Conservation (phyloP, 2,888 invertebrate species). For the Hymenopus coronatus region DNA sequence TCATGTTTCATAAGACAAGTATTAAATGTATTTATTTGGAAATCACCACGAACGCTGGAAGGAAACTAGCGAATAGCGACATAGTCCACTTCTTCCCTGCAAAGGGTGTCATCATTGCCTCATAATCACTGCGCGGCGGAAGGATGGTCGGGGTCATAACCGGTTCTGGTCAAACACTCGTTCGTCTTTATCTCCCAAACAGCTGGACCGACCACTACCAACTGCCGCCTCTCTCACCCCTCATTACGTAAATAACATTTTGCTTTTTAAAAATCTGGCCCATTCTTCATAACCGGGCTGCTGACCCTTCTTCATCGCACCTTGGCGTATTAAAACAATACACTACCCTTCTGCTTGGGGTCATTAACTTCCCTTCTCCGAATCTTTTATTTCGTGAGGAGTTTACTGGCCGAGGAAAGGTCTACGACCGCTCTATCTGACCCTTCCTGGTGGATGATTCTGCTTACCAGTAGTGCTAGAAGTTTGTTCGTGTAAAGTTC, state of each 20-base stretch:
- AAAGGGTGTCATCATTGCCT: not conserved
- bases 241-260: not conserved
- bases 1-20: too few species aligned
- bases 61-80: not conserved
- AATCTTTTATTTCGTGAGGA: not conserved
- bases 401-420: constrained; percentile 2
- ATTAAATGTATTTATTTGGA: too few species aligned
- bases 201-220: constrained; percentile 9
- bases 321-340: constrained; percentile 13
- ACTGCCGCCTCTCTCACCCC: not conserved
- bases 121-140: not conserved
- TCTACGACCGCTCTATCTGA: not conserved
- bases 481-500: not conserved
- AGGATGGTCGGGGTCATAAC: constrained; percentile 5
- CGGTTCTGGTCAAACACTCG: constrained; percentile 19
- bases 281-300: not conserved
- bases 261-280: not conserved
- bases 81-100: not conserved
- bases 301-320: not conserved
- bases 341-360: not conserved
- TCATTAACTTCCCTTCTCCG: constrained; percentile 6
- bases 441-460: not conserved
- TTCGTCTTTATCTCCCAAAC: not conserved
- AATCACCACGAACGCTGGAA: too few species aligned
- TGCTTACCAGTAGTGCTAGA: not conserved